Base-by-base conservation (phyloP, 2,113 vertebrate species). In the Campylorhamphus procurvoides region DNA sequence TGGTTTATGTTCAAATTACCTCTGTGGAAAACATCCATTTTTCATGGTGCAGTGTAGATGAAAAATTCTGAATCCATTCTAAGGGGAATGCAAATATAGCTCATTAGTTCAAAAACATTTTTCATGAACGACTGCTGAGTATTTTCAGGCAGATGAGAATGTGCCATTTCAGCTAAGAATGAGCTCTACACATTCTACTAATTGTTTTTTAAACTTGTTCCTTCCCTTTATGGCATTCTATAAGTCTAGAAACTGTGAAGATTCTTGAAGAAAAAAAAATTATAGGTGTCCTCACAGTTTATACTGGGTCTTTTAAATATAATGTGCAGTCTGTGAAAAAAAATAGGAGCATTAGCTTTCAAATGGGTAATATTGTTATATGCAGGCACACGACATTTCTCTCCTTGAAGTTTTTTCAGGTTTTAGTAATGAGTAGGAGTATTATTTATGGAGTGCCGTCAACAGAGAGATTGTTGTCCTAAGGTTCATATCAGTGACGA, bases 81-180 rank as follows among this genome's bases (percentile, higher is more conserved):
- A 97, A 76, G 50, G 98, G 98, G 98, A 98, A 98, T 98, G 98
- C 98, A 98, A 98, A 98, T 98, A 97, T 97, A 98, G 97, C 98
- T 98, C 98, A 98, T 98, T 98, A 98, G 98, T 97, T 98, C 96
- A 97, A 97, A 98, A 98, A 96, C 98, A 98, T 98, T 98, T 98
- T 98, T 98, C 98, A 98, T 97, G 97, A 98, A 97, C 58, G 97
- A 97, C 97, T 97, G 98, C 97, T 83, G 97, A 97, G 96, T 95
- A 93, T 98, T 98, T 97, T 97, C 96, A 93, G 88, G 97, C 97
- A 98, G 98, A 98, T 96, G 97, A 98, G 94, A 94, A 96, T 95
- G 89, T 92, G 84, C 85, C 89, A 97, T 90, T 96, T 93, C 97
- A 97, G 97, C 97, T 98, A 98, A 96, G 97, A 98, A 97, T 95